Conservation (phyloP, 2,888 invertebrate genomes). For the Osmoderma eremita region DNA sequence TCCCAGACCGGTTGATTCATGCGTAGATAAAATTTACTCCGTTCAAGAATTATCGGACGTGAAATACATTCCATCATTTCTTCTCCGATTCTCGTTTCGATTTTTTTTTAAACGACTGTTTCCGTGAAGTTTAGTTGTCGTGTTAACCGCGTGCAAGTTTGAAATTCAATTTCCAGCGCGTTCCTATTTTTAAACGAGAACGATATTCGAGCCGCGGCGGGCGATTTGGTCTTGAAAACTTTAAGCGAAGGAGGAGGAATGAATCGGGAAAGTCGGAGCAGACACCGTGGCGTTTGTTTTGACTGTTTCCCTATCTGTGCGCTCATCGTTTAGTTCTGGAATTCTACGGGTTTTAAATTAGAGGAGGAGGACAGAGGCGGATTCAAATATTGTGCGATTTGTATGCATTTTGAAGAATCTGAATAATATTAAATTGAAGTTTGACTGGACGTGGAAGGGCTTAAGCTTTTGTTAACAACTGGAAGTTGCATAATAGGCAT, state of each 20-base stretch:
- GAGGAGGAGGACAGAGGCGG: background rate
- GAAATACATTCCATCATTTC: too few relatives aligned
- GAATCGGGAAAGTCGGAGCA: slow-evolving; percentile 5
- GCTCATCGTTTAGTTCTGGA: slow-evolving; percentile 22
- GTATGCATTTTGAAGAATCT: too few relatives aligned
- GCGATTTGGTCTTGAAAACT: slow-evolving; percentile 18
- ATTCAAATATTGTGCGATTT: background rate
- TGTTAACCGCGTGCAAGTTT: slow-evolving; percentile 14
- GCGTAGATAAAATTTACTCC: slow-evolving; percentile 10
- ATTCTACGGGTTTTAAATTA: slow-evolving; percentile 14
- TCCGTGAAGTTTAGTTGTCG: background rate
- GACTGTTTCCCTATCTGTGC: slow-evolving; percentile 29
- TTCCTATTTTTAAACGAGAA: slow-evolving; percentile 29
- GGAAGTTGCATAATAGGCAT: background rate
- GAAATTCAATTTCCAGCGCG: slow-evolving; percentile 23
- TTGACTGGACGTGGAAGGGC: background rate
- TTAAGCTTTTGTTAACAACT: background rate
- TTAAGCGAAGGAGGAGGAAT: slow-evolving; percentile 21
- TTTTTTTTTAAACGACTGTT: background rate
- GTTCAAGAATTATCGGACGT: too few relatives aligned
- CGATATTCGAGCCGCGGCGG: slow-evolving; percentile 13
- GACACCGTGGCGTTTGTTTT: slow-evolving; percentile 32
- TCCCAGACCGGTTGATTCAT: slow-evolving; percentile 8
- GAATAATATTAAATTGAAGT: too few relatives aligned
- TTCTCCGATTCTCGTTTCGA: too few relatives aligned